A percentile compares a stretch with the other conserved stretches of the same genome.
Evolutionary conservation across 2,888 invertebrate genomes (phyloP).

Genomic region (Crocallis elinguaria): DNA sequence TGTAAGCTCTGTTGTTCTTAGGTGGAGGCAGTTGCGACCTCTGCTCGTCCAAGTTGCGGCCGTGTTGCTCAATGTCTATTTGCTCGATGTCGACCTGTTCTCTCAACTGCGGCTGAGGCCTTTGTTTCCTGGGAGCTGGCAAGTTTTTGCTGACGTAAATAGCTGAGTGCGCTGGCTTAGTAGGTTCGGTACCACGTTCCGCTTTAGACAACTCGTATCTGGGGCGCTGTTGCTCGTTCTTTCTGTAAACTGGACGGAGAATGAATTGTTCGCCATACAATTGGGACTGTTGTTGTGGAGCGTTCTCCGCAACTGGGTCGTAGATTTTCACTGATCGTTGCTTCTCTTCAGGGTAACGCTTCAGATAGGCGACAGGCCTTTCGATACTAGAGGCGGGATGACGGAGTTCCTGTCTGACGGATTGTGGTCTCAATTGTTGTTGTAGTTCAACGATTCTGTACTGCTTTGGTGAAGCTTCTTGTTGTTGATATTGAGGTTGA

Average conservation of each 20-base stretch:
- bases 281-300: constrained; percentile 59
- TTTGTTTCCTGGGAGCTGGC: constrained; percentile 54
- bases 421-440: constrained; percentile 48
- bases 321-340: constrained; percentile 67
- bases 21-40: constrained; percentile 77
- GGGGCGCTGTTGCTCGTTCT: constrained; percentile 64
- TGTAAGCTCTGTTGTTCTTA: constrained; percentile 79
- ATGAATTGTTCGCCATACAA: constrained; percentile 69
- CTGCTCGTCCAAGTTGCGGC: constrained; percentile 68
- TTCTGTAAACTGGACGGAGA: constrained; percentile 66
- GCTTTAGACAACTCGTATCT: constrained; percentile 63
- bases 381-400: constrained; percentile 60
- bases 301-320: constrained; percentile 58
- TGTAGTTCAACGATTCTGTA: constrained; percentile 70
- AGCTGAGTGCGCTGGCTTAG: constrained; percentile 72
- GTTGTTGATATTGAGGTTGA: constrained; percentile 66
- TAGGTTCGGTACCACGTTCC: constrained; percentile 59
- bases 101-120: constrained; percentile 53
- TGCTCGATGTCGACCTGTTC: constrained; percentile 44
- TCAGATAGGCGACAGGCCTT: constrained; percentile 72
- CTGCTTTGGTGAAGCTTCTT: constrained; percentile 72
- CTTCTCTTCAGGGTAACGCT: constrained; percentile 75
- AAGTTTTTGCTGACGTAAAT: constrained; percentile 76
- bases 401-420: constrained; percentile 67
- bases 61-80: constrained; percentile 59